A percentile compares a stretch with the other conserved stretches of the same genome.
phyloP scores from a whole-genome alignment of 2,888 invertebrate genomes.

The Eupithecia pulchellata region DNA sequence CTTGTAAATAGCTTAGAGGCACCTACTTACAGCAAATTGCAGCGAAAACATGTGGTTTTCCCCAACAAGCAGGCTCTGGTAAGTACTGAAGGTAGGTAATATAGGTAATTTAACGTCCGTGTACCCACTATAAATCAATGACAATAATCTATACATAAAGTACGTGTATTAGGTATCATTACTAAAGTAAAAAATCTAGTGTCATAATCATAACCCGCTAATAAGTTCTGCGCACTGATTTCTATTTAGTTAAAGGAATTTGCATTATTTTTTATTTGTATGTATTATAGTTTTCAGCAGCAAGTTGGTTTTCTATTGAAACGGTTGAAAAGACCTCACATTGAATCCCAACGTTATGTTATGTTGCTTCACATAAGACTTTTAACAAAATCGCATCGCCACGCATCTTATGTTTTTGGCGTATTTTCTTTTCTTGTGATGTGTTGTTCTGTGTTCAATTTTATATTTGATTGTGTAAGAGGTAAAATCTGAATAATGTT shows the following conservation, averaged over 20 bases:
- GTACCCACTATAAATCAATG: not conserved
- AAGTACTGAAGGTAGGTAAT: not conserved
- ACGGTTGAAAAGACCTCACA: no score
- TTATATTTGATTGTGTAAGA: no score
- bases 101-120: not conserved
- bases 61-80: not conserved
- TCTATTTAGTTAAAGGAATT: not conserved
- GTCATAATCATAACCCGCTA: no score
- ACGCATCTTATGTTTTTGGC: no score
- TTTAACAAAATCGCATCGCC: not conserved
- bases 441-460: not conserved
- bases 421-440: not conserved
- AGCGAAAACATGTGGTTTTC: constrained; percentile 11
- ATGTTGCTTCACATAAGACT: no score
- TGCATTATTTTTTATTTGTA: not conserved
- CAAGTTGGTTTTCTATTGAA: no score
- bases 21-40: constrained; percentile 10
- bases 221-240: not conserved
- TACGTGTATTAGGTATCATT: no score
- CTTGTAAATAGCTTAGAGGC: constrained; percentile 6
- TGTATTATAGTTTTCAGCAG: not conserved
- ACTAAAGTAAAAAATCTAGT: no score
- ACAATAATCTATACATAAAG: no score
- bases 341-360: no score
- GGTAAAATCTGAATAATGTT: no score